Evolutionary conservation across 2,797 vertebrate genomes (phyloP), one percentile per base, ranked within the genome.

Genomic region (Chlorospingus semifuscus): DNA sequence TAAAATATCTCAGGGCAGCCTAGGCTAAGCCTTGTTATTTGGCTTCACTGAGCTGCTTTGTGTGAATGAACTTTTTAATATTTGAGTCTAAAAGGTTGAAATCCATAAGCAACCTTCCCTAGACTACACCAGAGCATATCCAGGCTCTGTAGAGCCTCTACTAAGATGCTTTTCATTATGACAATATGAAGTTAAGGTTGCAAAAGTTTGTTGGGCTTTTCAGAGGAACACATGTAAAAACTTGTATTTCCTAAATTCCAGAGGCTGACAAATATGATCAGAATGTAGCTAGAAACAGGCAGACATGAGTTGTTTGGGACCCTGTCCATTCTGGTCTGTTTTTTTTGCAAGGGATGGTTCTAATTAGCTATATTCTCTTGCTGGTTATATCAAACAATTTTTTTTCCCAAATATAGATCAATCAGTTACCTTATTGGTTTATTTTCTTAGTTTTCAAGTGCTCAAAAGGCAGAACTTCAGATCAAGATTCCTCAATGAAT

Each of bases 1-100:
- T 89, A 61, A 92, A 95, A 52, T 93, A 89, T 89, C 34, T 85
- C 26, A 78, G 92, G 50, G 76, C 87, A 94, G 41, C 59, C 55
- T 76, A 65, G 66, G 77, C 80, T 91, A 76, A 94, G 30, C 85
- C 36, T 78, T 6, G 17, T 78, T 92, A 49, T 86, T 95, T 95
- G 84, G 87, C 76, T 93, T 91, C 66, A 50, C 65, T 78, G 77
- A 83, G 53, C 30, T 42, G 71, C 44, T 77, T 64, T 66, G 22
- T 86, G 46, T 65, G 47, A 81, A 83, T 85, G 42, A 87, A 85
- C 83, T 44, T 83, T 68, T 77, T 74, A 50, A 93, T 57, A 70
- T 85, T 93, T 83, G 44, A 87, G 32, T 63, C 47, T 68, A 15
- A 23, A 84, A 89, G 15, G 13, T 72, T 95, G 49, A 87, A 89